phyloP scores from a whole-genome alignment of 2,888 invertebrate genomes.

The Girardia tigrina region DNA sequence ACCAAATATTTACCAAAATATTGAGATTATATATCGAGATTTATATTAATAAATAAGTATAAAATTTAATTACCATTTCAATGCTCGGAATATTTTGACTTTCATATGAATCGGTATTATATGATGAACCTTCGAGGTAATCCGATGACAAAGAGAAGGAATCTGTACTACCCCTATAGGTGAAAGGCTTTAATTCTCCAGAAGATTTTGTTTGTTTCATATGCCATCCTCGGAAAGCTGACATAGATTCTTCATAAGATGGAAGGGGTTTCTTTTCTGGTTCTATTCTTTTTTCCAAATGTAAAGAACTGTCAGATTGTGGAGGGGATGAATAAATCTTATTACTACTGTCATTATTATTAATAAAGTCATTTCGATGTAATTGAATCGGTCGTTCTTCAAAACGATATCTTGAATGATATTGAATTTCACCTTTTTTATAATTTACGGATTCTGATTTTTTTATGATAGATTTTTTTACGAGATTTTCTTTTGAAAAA shows the following conservation, averaged over 20 bases:
- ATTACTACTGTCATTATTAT: background rate
- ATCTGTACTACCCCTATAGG: background rate
- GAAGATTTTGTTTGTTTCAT: background rate
- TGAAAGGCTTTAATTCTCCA: background rate
- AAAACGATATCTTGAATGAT: background rate
- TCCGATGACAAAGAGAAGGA: background rate
- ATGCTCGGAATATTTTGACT: background rate
- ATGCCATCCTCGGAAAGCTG: background rate
- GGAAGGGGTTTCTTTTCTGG: background rate
- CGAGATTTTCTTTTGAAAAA: background rate
- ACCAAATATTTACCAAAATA: too few relatives aligned
- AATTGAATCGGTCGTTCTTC: background rate
- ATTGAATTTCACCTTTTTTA: background rate
- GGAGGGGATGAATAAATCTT: background rate
- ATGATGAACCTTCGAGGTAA: background rate
- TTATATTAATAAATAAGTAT: too few relatives aligned
- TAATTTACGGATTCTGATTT: background rate
- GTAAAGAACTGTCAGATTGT: background rate
- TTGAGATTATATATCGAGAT: too few relatives aligned
- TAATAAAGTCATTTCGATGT: background rate
- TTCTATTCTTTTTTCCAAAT: background rate
- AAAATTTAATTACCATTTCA: background rate
- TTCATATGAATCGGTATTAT: constrained; percentile 6
- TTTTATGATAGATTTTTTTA: background rate
- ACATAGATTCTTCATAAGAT: constrained; percentile 12